Evolutionary conservation across 2,797 vertebrate genomes (phyloP).

Genomic region (Allenopithecus nigroviridis): DNA sequence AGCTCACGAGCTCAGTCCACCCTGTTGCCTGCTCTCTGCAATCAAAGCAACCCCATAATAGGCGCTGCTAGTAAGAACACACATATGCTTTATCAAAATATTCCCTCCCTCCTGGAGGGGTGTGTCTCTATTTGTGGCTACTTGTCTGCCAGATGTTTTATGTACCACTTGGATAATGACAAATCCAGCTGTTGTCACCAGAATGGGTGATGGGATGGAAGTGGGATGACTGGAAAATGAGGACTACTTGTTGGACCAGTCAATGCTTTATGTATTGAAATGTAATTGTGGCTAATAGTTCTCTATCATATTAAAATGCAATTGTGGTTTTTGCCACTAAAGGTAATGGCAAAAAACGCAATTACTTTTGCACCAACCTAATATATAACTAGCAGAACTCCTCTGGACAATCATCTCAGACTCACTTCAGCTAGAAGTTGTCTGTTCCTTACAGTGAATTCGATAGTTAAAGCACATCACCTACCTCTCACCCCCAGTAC

Average conservation of each 20-base stretch:
- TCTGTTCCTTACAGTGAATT: neutral
- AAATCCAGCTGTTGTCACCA: constrained; percentile 47
- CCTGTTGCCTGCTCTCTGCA: constrained; percentile 49
- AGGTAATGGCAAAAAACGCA: neutral
- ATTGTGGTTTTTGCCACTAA: neutral
- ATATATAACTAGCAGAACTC: neutral
- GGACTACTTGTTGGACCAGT: neutral
- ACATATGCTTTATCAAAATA: constrained; percentile 41
- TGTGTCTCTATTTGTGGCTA: neutral
- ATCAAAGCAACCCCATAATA: constrained; percentile 65
- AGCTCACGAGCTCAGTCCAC: constrained; percentile 37
- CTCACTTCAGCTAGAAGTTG: neutral
- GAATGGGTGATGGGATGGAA: neutral
- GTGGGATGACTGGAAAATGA: neutral
- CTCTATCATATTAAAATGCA: neutral
- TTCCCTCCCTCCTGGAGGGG: neutral
- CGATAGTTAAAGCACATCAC: neutral
- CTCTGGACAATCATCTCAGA: neutral
- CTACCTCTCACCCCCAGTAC: neutral
- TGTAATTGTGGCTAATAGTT: neutral
- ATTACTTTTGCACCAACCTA: neutral
- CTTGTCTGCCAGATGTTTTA: constrained; percentile 50
- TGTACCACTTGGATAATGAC: neutral
- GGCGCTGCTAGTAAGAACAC: constrained; percentile 69
- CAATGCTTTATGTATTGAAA: neutral